Percentiles rank a stretch among this genome's conserved stretches.
These are phyloP conservation scores for Euphonia xanthogaster DNA, from an alignment of 2,797 vertebrate species.

Conservation along the genomic window DNA sequence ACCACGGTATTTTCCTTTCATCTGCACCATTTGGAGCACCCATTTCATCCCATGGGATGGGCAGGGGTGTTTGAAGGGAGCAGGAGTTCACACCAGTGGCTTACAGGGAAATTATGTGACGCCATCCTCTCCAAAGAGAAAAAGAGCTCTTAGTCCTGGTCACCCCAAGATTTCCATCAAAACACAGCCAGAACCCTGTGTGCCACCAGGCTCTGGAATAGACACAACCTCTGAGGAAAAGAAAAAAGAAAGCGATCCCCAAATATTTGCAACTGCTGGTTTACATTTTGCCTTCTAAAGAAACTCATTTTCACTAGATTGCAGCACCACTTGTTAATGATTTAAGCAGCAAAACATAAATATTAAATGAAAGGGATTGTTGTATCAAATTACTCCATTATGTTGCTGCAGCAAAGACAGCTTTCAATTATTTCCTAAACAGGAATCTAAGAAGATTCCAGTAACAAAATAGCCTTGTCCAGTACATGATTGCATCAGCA, in stretches of 20 bases:
- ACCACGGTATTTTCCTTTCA: background rate
- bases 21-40: background rate
- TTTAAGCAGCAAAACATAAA: slow-evolving; percentile 59
- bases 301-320: slow-evolving; percentile 34
- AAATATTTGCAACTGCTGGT: background rate
- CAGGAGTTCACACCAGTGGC: background rate
- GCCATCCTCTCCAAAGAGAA: background rate
- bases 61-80: background rate
- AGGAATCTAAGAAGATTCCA: slow-evolving; percentile 59
- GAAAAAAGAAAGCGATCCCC: background rate
- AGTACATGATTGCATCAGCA: background rate
- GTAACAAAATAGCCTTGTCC: slow-evolving; percentile 46
- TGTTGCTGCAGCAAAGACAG: slow-evolving; percentile 48
- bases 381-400: slow-evolving; percentile 52
- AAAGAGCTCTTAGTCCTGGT: background rate
- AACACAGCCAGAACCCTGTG: background rate
- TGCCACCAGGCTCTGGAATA: background rate
- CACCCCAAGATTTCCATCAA: background rate
- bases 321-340: slow-evolving; percentile 40
- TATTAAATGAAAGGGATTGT: slow-evolving; percentile 53
- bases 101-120: background rate
- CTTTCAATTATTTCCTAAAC: slow-evolving; percentile 49
- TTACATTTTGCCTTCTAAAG: background rate
- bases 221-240: background rate
- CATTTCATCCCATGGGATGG: background rate